Base-by-base conservation (phyloP, 2,113 vertebrate species). In the Anas platyrhynchos region DNA sequence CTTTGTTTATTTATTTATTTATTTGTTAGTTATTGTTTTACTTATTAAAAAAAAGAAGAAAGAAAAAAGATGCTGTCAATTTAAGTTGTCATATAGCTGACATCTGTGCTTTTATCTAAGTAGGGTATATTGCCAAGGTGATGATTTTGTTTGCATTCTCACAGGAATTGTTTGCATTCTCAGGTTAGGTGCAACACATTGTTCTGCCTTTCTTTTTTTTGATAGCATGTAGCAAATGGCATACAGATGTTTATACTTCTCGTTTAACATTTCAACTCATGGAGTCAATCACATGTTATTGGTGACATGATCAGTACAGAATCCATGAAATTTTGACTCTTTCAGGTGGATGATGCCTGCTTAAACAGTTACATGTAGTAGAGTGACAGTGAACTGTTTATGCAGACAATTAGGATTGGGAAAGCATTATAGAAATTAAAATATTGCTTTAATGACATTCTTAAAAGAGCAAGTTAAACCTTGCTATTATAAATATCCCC, bases 361-460 rank as follows among this genome's bases (percentile, higher is more conserved):
- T 91, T 79, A 92, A 86, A 61, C 41, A 94, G 84, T 88, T 96
- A 87, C 41, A 22, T 96, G n/a, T 86, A 96, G 23, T 65, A 18
- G 36, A 91, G 26, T 89, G 44, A 21, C 36, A 79, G n/a, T 56
- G 56, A 88, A n/a, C 25, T 78, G 86, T 83, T 25, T 86, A 50
- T 86, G 29, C 11, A 59, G 59, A 74, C 67, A 73, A 55, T 25
- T 61, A 90, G 15, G 58, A 83, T 89, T 31, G 74, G 22, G 23
- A 90, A 94, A 67, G 50, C 58, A 8, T 31, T 66, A 7, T 17
- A 79, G 9, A 88, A 91, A 87, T 88, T 75, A 93, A 43, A 71
- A 59, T 41, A 31, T 7, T 74, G 2, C 43, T 85, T 41, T 94
- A 94, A n/a, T 89, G 54, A 10, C 4, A 75, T 74, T 78, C 27